Conservation (phyloP, 2,113 vertebrate species). For the Coracopsis vasa region DNA sequence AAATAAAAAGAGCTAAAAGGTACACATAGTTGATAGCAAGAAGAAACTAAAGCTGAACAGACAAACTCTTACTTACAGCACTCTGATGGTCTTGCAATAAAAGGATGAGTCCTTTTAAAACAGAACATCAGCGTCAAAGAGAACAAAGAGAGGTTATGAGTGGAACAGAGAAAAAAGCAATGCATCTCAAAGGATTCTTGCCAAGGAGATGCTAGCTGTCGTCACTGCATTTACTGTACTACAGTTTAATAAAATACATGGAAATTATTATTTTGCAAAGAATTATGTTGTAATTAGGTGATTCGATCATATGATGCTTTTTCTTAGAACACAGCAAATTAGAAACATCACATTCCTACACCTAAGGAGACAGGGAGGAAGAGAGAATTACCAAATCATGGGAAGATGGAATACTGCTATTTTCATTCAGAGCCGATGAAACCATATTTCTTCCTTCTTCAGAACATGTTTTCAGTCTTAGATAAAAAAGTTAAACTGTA, state of each 20-base stretch:
- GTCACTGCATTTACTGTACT: background rate
- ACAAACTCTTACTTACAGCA: background rate
- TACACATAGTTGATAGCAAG: background rate
- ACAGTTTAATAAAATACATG: background rate
- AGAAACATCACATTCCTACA: background rate
- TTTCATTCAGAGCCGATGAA: constrained; percentile 23
- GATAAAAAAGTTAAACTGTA: background rate
- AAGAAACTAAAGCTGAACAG: constrained; percentile 5
- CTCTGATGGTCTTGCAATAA: background rate
- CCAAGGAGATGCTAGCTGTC: background rate
- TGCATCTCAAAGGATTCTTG: background rate
- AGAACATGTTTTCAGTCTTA: background rate
- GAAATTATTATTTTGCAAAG: constrained; percentile 15
- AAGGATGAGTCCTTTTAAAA: constrained; percentile 34
- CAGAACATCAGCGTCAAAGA: background rate
- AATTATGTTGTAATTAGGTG: background rate
- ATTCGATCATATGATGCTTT: background rate
- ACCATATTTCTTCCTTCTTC: background rate
- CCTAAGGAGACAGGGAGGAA: background rate
- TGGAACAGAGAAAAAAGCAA: background rate
- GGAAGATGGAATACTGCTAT: background rate
- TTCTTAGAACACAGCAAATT: background rate
- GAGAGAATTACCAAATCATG: background rate
- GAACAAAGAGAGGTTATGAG: background rate
- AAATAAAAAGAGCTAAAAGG: background rate